phyloP scores from a whole-genome alignment of 2,113 vertebrate genomes.

The Origma solitaria region DNA sequence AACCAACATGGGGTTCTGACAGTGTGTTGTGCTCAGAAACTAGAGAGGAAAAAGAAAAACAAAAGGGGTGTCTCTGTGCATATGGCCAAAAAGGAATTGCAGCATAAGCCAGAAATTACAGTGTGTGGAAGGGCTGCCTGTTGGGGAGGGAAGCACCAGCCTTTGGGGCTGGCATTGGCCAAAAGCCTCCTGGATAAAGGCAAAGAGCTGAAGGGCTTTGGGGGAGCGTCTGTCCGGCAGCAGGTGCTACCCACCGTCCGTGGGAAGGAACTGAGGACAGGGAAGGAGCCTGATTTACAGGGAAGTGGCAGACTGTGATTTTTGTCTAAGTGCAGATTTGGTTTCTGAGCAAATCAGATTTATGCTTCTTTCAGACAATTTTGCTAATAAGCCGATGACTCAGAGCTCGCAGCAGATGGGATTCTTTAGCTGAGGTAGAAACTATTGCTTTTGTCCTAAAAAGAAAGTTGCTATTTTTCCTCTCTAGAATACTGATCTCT shows the following conservation, averaged over 20 bases:
- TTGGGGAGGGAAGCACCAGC: background rate
- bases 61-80: background rate
- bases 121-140: background rate
- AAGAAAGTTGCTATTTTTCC: background rate
- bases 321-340: slow-evolving; percentile 3
- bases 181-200: background rate
- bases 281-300: background rate
- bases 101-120: background rate
- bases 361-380: slow-evolving; percentile 24
- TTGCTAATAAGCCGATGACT: slow-evolving; percentile 52
- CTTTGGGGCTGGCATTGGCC: background rate
- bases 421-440: slow-evolving; percentile 40
- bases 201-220: background rate
- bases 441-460: slow-evolving; percentile 22
- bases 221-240: background rate
- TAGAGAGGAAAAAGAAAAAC: background rate
- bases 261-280: background rate
- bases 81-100: background rate
- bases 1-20: background rate
- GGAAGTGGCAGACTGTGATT: background rate
- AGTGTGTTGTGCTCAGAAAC: background rate
- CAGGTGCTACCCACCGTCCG: background rate
- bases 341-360: slow-evolving; percentile 28
- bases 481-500: background rate
- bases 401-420: slow-evolving; percentile 12